Base-by-base conservation (phyloP, 2,888 invertebrate species). In the Halocaridina rubra region DNA sequence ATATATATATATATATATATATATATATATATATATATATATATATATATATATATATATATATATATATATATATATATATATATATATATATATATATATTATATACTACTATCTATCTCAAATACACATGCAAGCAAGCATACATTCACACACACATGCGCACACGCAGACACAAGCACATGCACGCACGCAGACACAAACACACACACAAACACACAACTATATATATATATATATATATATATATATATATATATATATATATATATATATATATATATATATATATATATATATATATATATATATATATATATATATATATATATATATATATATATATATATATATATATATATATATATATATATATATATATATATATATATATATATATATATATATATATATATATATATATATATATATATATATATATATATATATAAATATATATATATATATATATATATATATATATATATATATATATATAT, bases 1-100 rank as follows among this genome's bases (percentile, higher is more conserved):
- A 61, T 61, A 61, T 61, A 61, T 61, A 61, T 61, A 61, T 61
- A 61, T 61, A 61, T 61, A 61, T 61, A 61, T 61, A 61, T 61
- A 61, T 61, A 19, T 61, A 61, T 61, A 61, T 61, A 61, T 61
- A 61, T 61, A 61, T 61, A 2, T 61, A 22, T 61, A 22, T 61
- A 22, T 61, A 22, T 61, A 22, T 61, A 22, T 61, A 22, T 61
- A 22, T 61, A 39, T 39, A 39, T 39, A 39, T 39, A 39, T 39
- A 39, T 39, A 39, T 39, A 39, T 39, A 39, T 39, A 39, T 39
- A 39, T 39, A 8, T 39, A 5, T 39, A 5, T 8, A 5, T 13
- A 39, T 39, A 8, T 39, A 8, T 39, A 13, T 39, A 8, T 39
- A 39, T 39, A 13, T 39, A 13, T 8, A 39, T 39, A 39, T 13